A percentile compares a stretch with the other conserved stretches of the same genome.
Conservation (phyloP, 1,140 invertebrate species). For the Hetaerina americana region DNA sequence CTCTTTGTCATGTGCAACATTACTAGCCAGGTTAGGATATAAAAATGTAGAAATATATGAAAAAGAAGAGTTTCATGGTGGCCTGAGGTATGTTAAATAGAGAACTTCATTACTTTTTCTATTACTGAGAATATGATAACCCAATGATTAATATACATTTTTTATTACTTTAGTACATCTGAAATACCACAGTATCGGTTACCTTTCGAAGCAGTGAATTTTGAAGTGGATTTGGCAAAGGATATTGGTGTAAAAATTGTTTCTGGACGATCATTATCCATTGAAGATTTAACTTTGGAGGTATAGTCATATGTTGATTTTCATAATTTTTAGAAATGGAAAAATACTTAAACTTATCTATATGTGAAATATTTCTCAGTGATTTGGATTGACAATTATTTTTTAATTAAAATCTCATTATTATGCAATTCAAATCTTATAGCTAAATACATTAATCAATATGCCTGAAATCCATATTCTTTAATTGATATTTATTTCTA, state of each 20-base stretch:
- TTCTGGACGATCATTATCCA: constrained; percentile 43
- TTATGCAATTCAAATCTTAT: too few relatives aligned
- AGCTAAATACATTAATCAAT: too few relatives aligned
- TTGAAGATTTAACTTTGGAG: constrained; percentile 54
- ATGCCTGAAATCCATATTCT: too few relatives aligned
- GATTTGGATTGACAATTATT: constrained; percentile 1
- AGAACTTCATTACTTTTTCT: constrained; percentile 6
- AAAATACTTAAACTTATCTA: too few relatives aligned
- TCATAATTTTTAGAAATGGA: neutral
- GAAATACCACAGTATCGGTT: constrained; percentile 96
- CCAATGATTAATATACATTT: neutral
- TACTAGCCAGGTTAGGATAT: constrained; percentile 85
- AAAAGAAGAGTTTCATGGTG: constrained; percentile 73
- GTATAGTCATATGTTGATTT: constrained; percentile 29
- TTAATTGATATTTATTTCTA: too few relatives aligned
- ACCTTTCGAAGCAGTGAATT: constrained; percentile 83
- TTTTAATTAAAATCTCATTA: neutral
- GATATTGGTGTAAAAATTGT: constrained; percentile 86
- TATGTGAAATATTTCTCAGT: too few relatives aligned
- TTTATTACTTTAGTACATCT: constrained; percentile 49
- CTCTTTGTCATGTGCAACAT: constrained; percentile 93
- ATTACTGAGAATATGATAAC: constrained; percentile 1
- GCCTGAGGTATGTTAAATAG: constrained; percentile 53
- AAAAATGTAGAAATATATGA: constrained; percentile 86
- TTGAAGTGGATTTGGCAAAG: constrained; percentile 81